These are phyloP conservation scores for Channa maculata DNA, from an alignment of 2,113 vertebrate species.

Conservation along the genomic window DNA sequence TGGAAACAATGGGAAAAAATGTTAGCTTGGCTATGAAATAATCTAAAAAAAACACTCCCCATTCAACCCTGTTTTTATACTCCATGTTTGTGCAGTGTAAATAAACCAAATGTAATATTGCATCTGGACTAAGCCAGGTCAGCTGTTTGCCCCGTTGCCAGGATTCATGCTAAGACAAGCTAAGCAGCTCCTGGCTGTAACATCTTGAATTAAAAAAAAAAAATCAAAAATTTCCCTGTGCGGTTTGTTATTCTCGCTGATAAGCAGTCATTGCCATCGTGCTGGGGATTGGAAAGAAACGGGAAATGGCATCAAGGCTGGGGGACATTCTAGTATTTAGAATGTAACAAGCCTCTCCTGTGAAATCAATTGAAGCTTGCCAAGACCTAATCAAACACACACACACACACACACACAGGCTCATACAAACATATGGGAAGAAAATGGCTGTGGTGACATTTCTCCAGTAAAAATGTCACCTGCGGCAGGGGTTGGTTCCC, in stretches of 20 bases:
- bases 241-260: neutral
- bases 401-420: conserved; percentile 7
- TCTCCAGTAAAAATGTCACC: conserved; percentile 81
- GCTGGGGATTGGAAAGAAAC: conserved; percentile 1
- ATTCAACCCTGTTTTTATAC: too few relatives aligned
- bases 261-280: neutral
- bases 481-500: conserved; percentile 62
- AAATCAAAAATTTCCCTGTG: conserved; percentile 2
- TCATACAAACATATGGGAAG: conserved; percentile 42
- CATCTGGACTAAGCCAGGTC: too few relatives aligned
- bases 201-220: neutral
- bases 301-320: neutral
- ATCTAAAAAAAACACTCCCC: too few relatives aligned
- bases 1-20: too few relatives aligned
- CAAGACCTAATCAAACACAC: conserved; percentile 49
- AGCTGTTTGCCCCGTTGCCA: too few relatives aligned
- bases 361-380: conserved; percentile 49
- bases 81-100: too few relatives aligned
- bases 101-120: too few relatives aligned
- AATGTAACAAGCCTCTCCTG: conserved; percentile 39
- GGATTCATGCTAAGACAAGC: too few relatives aligned
- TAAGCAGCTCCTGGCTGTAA: too few relatives aligned
- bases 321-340: conserved; percentile 35
- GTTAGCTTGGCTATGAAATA: too few relatives aligned
- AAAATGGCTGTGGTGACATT: conserved; percentile 79